Base-by-base conservation (phyloP, 2,797 vertebrate species). In the Circus cinereus region DNA sequence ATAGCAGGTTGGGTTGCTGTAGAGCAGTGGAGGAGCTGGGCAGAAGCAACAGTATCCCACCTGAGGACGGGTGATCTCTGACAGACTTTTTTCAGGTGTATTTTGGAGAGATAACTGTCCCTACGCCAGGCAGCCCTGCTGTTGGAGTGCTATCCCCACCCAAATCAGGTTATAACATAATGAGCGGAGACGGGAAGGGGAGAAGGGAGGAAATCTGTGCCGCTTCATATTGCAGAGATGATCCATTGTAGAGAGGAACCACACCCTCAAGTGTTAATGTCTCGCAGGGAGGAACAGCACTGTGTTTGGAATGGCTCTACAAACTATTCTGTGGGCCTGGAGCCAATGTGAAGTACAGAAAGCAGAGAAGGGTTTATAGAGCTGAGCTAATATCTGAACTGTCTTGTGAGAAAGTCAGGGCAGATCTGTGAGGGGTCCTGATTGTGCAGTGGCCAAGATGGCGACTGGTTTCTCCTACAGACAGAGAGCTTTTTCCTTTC, bases 241-340 rank as follows among this genome's bases (percentile, higher is more conserved):
- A 23, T 76, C 80, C 62, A n/a, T 78, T 57, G 30, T 80, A 80
- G 62, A 53, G 53, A 24, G n/a, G n/a, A 82, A 48, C 82, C 93
- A 9, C 94, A 88, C 96, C 94, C 89, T 86, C 47, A 63, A 95
- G 95, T 5, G 95, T 95, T 95, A 88, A 94, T 21, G 47, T 53
- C 85, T n/a, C 29, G 8, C 81, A 48, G 85, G 91, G 91, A 94
- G 91, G 82, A 91, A 8, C 38, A 62, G 53, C 36, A 4, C 82
- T 29, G 79, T 59, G 65, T 92, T 93, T 94, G 93, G 82, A 90
- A 50, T 34, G 67, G 85, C 91, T 87, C 83, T 47, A 0, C 38
- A n/a, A 14, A 12, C 82, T 30, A 11, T 51, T 22, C 85, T 15
- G 1, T 5, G 80, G 88, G 95, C 91, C 67, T 8, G 4, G 16